Evolutionary conservation across 2,888 invertebrate species (phyloP), one percentile per base, ranked within the genome.

Genomic region (Pseudeuparius sepicola): DNA sequence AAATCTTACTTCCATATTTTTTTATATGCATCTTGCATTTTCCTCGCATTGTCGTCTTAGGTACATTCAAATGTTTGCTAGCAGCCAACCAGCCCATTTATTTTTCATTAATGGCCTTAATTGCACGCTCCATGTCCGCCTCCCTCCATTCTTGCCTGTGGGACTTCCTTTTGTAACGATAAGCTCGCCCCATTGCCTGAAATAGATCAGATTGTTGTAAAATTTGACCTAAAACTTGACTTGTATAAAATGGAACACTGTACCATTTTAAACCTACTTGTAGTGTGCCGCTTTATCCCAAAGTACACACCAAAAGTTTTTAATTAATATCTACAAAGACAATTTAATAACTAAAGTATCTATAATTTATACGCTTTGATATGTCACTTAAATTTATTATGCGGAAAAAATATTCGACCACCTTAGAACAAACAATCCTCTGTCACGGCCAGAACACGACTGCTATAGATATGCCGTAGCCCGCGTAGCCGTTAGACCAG

Each of bases 11-110:
- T 31, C 23, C 23, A 31, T 31, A n/a, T n/a, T 10, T 31, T 31
- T 15, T 31, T 31, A 6, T 18, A 18, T 28, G 12, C 14, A 4
- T 4, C 28, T 28, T 20, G 10, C 20, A 20, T 9, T 24, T 24
- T 32, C 32, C 13, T 32, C 23, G 32, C 10, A 32, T 14, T 3
- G 36, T 39, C 20, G 31, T 31, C 29, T 36, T 32, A 11, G 39
- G 32, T 14, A 35, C 24, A 18, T 39, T 29, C 27, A 31, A 39
- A 25, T 23, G 27, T 24, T 29, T 24, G 13, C 7, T 14, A 17
- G 17, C 24, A 15, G 20, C 37, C 16, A 27, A 2, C 4, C 14
- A 14, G n/a, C 34, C 17, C 29, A 29, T 29, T 29, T 7, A 9
- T 7, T 29, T 10, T n/a, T 24, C 16, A 13, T 32, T 32, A 13